A percentile compares a stretch with the other conserved stretches of the same genome.
Evolutionary conservation across 2,797 vertebrate species (phyloP).

Genomic region (Arrhamphus sclerolepis): DNA sequence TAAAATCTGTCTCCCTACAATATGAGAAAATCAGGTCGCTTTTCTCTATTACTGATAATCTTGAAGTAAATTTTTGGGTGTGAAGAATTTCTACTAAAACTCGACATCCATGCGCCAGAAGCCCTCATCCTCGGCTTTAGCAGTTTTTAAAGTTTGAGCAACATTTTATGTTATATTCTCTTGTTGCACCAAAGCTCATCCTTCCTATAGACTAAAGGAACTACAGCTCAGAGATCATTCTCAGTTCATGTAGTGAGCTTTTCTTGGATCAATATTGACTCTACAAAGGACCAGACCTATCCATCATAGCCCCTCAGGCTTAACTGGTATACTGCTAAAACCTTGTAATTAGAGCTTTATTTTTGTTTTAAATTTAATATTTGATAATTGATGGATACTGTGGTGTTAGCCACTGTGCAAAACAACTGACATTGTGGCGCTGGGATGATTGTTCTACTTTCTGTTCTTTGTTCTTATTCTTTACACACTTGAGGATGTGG

Average conservation of each 20-base stretch:
- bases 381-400: slow-evolving; percentile 28
- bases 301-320: slow-evolving; percentile 63
- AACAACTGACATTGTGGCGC: too few species aligned
- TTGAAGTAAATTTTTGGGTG: too few species aligned
- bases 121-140: slow-evolving; percentile 37
- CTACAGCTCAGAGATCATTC: slow-evolving; percentile 56
- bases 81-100: too few species aligned
- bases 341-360: slow-evolving; percentile 7
- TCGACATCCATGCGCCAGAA: neutral
- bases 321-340: slow-evolving; percentile 54
- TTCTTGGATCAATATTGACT: slow-evolving; percentile 76
- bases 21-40: neutral
- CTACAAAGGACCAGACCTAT: slow-evolving; percentile 77
- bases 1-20: too few species aligned
- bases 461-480: slow-evolving; percentile 29
- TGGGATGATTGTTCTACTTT: slow-evolving; percentile 29
- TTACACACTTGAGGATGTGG: slow-evolving; percentile 56
- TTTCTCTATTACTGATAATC: neutral
- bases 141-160: too few species aligned
- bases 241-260: slow-evolving; percentile 76
- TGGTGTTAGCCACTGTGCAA: neutral
- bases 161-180: too few species aligned
- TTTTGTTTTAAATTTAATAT: slow-evolving; percentile 2
- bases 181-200: slow-evolving; percentile 41
- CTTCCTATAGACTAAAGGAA: slow-evolving; percentile 46